Evolutionary conservation across 2,113 vertebrate genomes (phyloP).

Genomic region (Malurus elegans): DNA sequence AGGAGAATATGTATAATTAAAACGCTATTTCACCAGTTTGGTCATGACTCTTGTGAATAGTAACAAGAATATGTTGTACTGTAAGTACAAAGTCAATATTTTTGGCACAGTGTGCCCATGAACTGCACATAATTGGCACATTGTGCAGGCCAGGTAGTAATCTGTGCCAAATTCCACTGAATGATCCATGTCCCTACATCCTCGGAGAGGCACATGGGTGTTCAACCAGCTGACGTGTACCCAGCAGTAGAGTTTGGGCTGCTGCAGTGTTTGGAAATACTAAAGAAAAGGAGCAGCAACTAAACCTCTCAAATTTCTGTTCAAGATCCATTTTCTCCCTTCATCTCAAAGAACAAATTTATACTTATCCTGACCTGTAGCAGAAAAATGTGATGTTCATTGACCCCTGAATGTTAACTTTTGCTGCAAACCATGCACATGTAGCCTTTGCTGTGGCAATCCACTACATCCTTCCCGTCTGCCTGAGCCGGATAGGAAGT

Average conservation of each 20-base stretch:
- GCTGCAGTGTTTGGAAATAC: background rate
- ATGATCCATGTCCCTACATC: background rate
- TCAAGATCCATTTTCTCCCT: background rate
- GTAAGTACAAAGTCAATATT: background rate
- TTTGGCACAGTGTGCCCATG: background rate
- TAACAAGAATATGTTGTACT: background rate
- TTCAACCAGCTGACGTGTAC: background rate
- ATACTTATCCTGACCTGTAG: background rate
- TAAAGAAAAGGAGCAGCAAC: background rate
- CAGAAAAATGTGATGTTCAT: background rate
- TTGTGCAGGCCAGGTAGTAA: background rate
- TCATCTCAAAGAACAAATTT: background rate
- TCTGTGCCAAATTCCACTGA: background rate
- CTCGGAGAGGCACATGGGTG: background rate
- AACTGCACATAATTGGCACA: background rate
- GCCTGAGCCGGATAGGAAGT: background rate
- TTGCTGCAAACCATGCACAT: background rate
- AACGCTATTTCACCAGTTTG: background rate
- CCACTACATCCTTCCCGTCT: background rate
- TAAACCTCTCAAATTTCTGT: background rate
- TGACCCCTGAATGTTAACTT: background rate
- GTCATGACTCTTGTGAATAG: background rate
- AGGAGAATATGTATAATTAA: background rate
- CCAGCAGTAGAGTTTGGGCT: rapidly evolving
- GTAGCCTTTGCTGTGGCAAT: background rate